Base-by-base conservation (phyloP, 2,888 invertebrate genomes). In the Amblyjoppa proteus region DNA sequence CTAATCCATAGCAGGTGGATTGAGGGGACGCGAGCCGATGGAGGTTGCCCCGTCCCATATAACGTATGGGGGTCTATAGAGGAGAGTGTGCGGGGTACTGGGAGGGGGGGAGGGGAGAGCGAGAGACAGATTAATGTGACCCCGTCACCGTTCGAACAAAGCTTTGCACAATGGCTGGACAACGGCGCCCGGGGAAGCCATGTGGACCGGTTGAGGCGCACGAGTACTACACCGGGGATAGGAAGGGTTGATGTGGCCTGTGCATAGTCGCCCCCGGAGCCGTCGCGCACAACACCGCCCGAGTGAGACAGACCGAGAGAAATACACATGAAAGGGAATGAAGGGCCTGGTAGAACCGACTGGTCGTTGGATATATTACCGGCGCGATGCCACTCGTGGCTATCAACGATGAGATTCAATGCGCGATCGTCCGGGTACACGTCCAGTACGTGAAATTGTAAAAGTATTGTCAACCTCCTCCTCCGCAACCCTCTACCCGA, bases 51-150 rank as follows among this genome's bases (percentile, higher is more conserved):
- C 77, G 45, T 28, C 71, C 71, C 66, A 73, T 73, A 81, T 83
- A 86, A 83, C 76, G 83, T 77, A 75, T 79, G 74, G 66, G 45
- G 74, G 64, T 75, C 45, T 28, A 78, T 41, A 76, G 69, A 84
- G 85, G 76, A 78, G 41, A 51, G 25, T 3, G 45, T 3, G 20
- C 16, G 34, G 38, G 69, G 77, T 78, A 28, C 56, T 58, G 66
- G 82, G 91, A 91, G 73, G 73, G 90, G 90, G 91, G 91, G 91
- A 90, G 93, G 20, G 82, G 91, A 91, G 73, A 76, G 90, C 89
- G 91, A 91, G 91, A 90, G 93, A 92, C 92, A 93, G 93, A 93
- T 93, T 93, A 93, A 93, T 93, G 93, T 91, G 92, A 92, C 91
- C 91, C 92, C 92, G 92, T 93, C 93, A 92, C 91, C 89, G 91